phyloP scores from a whole-genome alignment of 2,113 vertebrate genomes.

The Glaucidium brasilianum region DNA sequence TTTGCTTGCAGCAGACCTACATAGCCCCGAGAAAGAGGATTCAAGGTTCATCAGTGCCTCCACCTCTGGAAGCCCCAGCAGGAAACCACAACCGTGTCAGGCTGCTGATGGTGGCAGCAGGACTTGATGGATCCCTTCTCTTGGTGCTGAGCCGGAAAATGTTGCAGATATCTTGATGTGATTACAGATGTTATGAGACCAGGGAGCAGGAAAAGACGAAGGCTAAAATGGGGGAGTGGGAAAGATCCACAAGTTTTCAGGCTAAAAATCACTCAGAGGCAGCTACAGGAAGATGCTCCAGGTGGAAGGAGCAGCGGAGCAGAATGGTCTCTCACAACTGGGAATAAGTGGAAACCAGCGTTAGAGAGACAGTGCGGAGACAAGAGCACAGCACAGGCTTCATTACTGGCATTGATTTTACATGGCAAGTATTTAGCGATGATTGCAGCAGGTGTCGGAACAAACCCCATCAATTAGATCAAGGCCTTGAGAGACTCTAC shows the following conservation, averaged over 20 bases:
- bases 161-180: accelerated
- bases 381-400: neutral
- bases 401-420: neutral
- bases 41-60: neutral
- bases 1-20: neutral
- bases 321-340: neutral
- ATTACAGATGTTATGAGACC: accelerated
- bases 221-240: neutral
- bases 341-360: neutral
- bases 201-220: neutral
- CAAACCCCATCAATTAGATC: conserved; percentile 39
- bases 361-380: neutral
- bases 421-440: neutral
- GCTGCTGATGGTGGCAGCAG: neutral
- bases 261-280: accelerated
- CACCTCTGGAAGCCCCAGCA: neutral
- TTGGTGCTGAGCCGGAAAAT: neutral
- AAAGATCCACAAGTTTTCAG: neutral
- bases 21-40: neutral
- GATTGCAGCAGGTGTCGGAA: conserved; percentile 47
- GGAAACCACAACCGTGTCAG: accelerated
- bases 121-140: neutral
- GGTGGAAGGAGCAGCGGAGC: accelerated
- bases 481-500: neutral
- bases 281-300: neutral